Conservation (phyloP, 2,113 vertebrate genomes). For the Tetraodon nigroviridis region DNA sequence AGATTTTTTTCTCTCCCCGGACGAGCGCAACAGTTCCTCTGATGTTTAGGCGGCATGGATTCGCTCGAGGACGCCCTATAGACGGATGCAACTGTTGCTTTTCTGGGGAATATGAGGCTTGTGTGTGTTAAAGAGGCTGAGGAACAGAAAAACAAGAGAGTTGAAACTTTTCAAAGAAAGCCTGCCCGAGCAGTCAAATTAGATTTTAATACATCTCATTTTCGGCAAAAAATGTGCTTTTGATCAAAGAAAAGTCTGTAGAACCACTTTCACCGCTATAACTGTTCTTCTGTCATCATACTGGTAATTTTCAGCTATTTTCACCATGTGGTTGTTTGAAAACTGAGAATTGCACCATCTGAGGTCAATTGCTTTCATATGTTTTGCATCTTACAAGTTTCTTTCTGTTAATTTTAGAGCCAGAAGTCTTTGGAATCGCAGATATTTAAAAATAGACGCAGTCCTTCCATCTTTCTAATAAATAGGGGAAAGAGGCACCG, state of each 20-base stretch:
- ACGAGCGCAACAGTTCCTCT: background rate
- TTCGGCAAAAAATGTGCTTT: background rate
- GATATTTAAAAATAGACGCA: background rate
- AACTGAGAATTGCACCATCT: too few species aligned
- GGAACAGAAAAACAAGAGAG: constrained; percentile 35
- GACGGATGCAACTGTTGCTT: constrained; percentile 29
- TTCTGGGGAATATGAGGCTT: background rate
- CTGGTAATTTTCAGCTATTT: too few species aligned
- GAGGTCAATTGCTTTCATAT: constrained; percentile 36
- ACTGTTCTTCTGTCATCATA: too few species aligned
- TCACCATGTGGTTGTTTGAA: too few species aligned
- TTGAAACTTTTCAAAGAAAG: constrained; percentile 38
- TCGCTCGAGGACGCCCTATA: constrained; percentile 15
- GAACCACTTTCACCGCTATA: constrained; percentile 1
- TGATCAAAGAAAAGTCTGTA: constrained; percentile 10
- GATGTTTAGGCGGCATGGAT: background rate
- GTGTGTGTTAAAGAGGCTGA: constrained; percentile 17
- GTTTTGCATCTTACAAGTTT: constrained; percentile 27
- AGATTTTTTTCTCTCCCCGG: constrained; percentile 21
- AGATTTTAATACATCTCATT: constrained; percentile 27
- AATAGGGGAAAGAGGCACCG: background rate
- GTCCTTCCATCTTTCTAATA: background rate
- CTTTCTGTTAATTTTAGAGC: constrained; percentile 16
- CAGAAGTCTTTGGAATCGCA: background rate
- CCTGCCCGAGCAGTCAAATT: constrained; percentile 10